Base-by-base conservation (phyloP, 2,888 invertebrate genomes). In the Lithophane leautieri region DNA sequence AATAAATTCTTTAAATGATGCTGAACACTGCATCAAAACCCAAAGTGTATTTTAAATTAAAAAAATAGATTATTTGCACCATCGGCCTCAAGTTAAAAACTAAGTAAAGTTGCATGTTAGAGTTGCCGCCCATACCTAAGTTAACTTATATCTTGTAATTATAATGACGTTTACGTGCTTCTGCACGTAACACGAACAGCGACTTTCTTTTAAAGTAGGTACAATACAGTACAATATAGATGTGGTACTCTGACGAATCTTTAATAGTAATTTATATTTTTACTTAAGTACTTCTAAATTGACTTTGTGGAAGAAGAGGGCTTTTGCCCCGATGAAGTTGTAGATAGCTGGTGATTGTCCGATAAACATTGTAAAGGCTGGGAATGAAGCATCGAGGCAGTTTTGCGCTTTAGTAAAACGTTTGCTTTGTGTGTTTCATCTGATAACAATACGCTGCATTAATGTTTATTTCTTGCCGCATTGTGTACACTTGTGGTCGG, bases 391-490 rank as follows among this genome's bases (percentile, higher is more conserved):
- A 52, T 81, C 50, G 62, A 56, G 66, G 63, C n/a, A 65, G 56
- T 52, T 52, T 62, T 58, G 71, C 65, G 58, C 72, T 71, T 73
- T 22, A 71, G 69, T 68, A 34, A 70, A 73, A 72, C 65, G 66
- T 74, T 54, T 60, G 73, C 75, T 73, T 88, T 76, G 82, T 86
- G 62, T 78, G 56, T 40, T 81, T 56, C 76, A 90, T 90, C 90
- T 81, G 90, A 90, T 90, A 87, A 85, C 73, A 76, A 71, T 50
- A 70, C 50, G 66, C 80, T 86, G 84, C 85, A 87, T 83, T 83
- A 62, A 76, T 78, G 81, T 84, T 83, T 81, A 78, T 82, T 78
- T 72, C 74, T 67, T 86, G 78, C 88, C 84, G 83, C 81, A 86
- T 79, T 82, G 71, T 76, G 62, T 72, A 44, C 70, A 69, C 60